phyloP scores from a whole-genome alignment of 64 coral and sea anemone species.

The Pachyseris speciosa region DNA sequence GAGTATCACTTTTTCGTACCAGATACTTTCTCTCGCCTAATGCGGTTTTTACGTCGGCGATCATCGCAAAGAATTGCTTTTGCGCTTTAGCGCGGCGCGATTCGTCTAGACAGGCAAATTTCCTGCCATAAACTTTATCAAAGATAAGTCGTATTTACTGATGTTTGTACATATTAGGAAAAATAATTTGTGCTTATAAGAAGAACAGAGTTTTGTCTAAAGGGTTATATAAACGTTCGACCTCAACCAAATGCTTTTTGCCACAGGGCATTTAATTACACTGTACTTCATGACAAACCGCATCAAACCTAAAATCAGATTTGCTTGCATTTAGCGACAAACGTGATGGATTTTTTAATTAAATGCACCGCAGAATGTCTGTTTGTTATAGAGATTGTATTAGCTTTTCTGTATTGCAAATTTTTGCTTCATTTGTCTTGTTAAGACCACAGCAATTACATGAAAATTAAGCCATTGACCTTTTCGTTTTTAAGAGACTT shows the following conservation, averaged over 20 bases:
- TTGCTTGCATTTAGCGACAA: not conserved
- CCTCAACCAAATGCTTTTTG: not conserved
- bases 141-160: slow-evolving; percentile 5
- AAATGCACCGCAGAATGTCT: not conserved
- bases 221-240: not conserved
- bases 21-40: not conserved
- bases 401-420: not conserved
- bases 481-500: not conserved
- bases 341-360: not conserved
- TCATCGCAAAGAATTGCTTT: not conserved
- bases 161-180: not conserved
- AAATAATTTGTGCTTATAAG: not conserved
- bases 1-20: not conserved
- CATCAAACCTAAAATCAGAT: not conserved
- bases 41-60: not conserved
- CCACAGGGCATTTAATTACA: not conserved
- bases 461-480: not conserved
- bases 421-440: not conserved
- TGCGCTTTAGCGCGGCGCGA: not conserved
- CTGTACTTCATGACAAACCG: too few species aligned
- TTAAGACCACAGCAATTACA: not conserved
- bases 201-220: not conserved
- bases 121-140: not conserved
- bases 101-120: not conserved
- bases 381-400: not conserved